Base-by-base conservation (phyloP, 2,888 invertebrate genomes). In the Matsumyia berberina region DNA sequence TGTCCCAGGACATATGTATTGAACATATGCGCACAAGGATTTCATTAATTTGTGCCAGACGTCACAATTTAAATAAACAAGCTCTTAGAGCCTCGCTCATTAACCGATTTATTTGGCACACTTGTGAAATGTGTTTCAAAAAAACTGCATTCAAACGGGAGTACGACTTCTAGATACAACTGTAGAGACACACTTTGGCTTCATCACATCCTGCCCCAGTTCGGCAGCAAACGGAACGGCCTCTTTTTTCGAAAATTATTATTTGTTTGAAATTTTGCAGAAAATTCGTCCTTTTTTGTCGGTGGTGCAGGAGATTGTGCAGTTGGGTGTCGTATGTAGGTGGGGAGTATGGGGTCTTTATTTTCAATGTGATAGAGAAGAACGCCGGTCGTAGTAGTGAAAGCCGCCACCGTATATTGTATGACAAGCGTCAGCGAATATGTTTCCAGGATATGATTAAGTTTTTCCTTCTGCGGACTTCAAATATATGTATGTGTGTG, bases 221-320 rank as follows among this genome's bases (percentile, higher is more conserved):
- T 55, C 33, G 29, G 15, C 19, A 39, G 29, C 24, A 2, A 19
- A 29, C n/a, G 53, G 35, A 9, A 8, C 49, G 39, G 58, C 31
- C 39, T 49, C 19, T 19, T 67, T 57, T 58, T 17, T 15, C 49
- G 58, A 29, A 67, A 67, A 67, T 51, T 67, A 76, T 76, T 76
- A 51, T 76, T 67, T 76, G 76, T 67, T 67, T 67, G 42, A 58
- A 67, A 67, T 67, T 67, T 51, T 67, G 67, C 39, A 29, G 58
- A 51, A 49, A 49, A 51, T 58, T 76, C 58, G 33, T 67, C 46
- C 24, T 67, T 58, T 66, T 53, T 58, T 19, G 19, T 55, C 8
- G 17, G 15, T 29, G 2, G 8, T 17, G 7, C 15, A 17, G 7
- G 15, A 17, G 44, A n/a, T n/a, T n/a, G 42, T 62, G 11, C 29